Conservation (phyloP, 2,888 invertebrate genomes). For the Neria commutata region DNA sequence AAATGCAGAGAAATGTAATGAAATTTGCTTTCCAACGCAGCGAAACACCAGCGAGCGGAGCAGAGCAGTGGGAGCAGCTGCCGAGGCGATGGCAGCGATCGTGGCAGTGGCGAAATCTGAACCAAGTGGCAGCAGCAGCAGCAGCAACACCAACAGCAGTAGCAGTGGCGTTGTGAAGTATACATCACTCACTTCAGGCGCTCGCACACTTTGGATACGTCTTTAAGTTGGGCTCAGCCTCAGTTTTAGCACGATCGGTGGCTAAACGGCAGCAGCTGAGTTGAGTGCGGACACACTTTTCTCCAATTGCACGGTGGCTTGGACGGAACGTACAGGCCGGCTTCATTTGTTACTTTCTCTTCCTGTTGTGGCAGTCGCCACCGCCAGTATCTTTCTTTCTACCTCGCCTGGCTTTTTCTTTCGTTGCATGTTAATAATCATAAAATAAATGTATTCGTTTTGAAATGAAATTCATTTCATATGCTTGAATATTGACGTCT, state of each 20-base stretch:
- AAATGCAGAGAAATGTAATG: constrained; percentile 43
- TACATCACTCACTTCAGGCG: not conserved
- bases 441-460: too few relatives aligned
- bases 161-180: not conserved
- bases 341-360: constrained; percentile 48
- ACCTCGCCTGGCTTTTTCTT: not conserved
- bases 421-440: constrained; percentile 35
- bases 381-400: not conserved
- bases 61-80: constrained; percentile 17
- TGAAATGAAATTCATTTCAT: too few relatives aligned
- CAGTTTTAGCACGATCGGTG: constrained; percentile 1
- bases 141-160: constrained; percentile 33
- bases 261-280: constrained; percentile 11
- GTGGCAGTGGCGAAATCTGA: constrained; percentile 23
- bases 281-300: constrained; percentile 12
- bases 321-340: not conserved
- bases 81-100: constrained; percentile 44
- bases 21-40: constrained; percentile 47
- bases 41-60: constrained; percentile 26
- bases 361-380: constrained; percentile 34
- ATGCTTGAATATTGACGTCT: too few relatives aligned
- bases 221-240: not conserved
- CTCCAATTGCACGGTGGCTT: constrained; percentile 35
- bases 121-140: constrained; percentile 34
- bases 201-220: not conserved